Base-by-base conservation (phyloP, 2,113 vertebrate genomes). In the Aphyosemion australe region DNA sequence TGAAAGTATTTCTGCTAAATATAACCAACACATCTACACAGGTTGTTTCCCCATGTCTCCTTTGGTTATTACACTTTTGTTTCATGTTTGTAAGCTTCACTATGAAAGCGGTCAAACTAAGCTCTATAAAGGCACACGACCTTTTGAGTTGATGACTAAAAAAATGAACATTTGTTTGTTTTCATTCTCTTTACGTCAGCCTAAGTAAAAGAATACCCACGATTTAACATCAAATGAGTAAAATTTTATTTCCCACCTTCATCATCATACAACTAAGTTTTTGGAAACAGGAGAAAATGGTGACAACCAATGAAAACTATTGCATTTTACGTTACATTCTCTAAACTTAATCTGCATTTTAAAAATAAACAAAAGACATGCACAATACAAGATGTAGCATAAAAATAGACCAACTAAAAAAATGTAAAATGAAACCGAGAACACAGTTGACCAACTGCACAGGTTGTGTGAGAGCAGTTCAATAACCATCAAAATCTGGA, bases 401-500 rank as follows among this genome's bases (percentile, higher is more conserved):
- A 79, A 83, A 79, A 72, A 80, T 45, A 54, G 54, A 74, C 71
- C 56, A 87, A 83, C 76, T 86, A 84, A 83, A 65, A n/a, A 26
- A 61, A 59, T 61, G 64, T 70, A 59, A 61, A 55, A 55, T 65
- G 72, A 72, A 82, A 51, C 14, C 58, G 77, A 79, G 19, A 80
- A 74, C 45, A 66, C 14, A 74, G 50, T 26, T 26, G 34, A 83
- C 72, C 48, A 86, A 89, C 80, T 77, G 86, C 77, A 72, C 59
- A 79, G 19, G 48, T 54, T 84, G 69, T 64, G 60, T 72, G 56
- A 84, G 61, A 85, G 78, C 74, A 89, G 82, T 79, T 82, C 55
- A 72, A 49, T 59, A 68, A 81, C 69, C 80, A 84, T 57, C 88
- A 88, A 94, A 93, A 93, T 93, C 94, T 92, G 94, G 94, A 96